Percentiles rank a stretch among this genome's conserved stretches.
phyloP scores from a whole-genome alignment of 2,888 invertebrate genomes.

The Cephonodes hylas region DNA sequence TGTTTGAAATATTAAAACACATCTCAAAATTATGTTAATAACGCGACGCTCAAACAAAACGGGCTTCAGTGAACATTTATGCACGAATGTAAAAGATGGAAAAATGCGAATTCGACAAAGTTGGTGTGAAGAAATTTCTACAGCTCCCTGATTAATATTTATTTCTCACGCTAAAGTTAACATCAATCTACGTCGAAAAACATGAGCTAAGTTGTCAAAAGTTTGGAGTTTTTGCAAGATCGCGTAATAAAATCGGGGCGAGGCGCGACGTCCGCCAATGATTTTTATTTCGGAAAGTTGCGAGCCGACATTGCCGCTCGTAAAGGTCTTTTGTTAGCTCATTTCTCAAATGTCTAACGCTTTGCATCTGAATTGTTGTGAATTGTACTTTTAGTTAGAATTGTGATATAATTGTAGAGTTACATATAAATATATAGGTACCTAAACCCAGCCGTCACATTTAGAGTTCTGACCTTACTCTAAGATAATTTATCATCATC shows the following conservation, averaged over 20 bases:
- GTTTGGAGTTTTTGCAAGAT: constrained; percentile 50
- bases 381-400: background rate
- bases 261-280: constrained; percentile 34
- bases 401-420: too few relatives aligned
- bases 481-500: too few relatives aligned
- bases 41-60: background rate
- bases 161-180: constrained; percentile 40
- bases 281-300: constrained; percentile 41
- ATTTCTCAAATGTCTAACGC: constrained; percentile 48
- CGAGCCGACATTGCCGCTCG: constrained; percentile 39
- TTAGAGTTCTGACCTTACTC: too few relatives aligned
- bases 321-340: constrained; percentile 56
- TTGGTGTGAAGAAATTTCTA: constrained; percentile 4
- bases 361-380: background rate
- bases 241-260: constrained; percentile 49
- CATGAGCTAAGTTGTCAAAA: constrained; percentile 51
- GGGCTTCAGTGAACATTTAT: background rate
- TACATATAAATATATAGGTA: too few relatives aligned
- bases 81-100: constrained; percentile 7
- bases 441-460: too few relatives aligned
- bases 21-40: background rate
- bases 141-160: constrained; percentile 37
- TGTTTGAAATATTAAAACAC: background rate
- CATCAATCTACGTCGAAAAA: constrained; percentile 59
- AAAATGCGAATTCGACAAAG: constrained; percentile 11